Base-by-base conservation (phyloP, 2,113 vertebrate species). In the Falco punctatus region DNA sequence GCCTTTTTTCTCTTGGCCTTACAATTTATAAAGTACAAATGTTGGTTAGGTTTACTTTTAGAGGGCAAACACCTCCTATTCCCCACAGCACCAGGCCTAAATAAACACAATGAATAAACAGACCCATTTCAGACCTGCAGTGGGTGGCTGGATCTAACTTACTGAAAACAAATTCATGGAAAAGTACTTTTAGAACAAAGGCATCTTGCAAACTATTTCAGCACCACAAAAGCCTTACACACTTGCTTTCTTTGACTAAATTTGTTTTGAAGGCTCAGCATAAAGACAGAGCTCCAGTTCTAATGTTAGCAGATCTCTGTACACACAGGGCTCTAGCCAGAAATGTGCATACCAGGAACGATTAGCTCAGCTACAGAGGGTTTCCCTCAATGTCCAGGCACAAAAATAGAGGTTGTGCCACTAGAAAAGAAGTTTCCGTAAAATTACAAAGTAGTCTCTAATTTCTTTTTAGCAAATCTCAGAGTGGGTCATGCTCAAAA, bases 281-380 rank as follows among this genome's bases (percentile, higher is more conserved):
- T 21, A 72, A 91, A 78, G 86, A 61, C 79, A 62, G 7, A 65
- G 61, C 14, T 88, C 54, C 15, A 32, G 19, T 67, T 91, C 89
- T 90, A 95, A 88, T 82, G 86, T 95, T 92, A 93, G 91, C 32
- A 86, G 84, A 74, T 70, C 75, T 89, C 52, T 75, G 40, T 38
- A 91, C 32, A 55, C 49, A 90, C 26, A 59, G 28, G 40, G n/a
- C 9, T 94, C 11, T 46, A 83, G 65, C 8, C 70, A 94, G 89
- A 87, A 88, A 70, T 46, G 33, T 52, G 42, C 86, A 87, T 81
- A 95, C 82, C 88, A 86, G 58, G 33, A 73, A 57, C 88, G 30
- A 92, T 75, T 82, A 95, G 21, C 62, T 82, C 46, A 80, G 84
- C 58, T 80, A 64, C 32, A 59, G 51, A 82, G 66, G 55, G 81